Conservation (phyloP, 35 echinoderm and acorn worm genomes). For the Holothuria glaberrima region DNA sequence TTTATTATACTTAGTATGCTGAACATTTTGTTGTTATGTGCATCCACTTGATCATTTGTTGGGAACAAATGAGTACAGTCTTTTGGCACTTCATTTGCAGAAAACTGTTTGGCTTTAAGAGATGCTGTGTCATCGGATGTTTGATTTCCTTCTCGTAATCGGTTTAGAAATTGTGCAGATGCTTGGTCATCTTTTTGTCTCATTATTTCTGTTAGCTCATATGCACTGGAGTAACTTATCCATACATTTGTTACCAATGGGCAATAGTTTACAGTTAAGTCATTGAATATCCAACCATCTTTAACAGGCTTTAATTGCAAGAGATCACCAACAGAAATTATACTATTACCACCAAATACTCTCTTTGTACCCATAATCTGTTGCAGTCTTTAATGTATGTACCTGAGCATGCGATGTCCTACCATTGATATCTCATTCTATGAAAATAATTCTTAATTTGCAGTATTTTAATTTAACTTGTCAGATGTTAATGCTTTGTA, state of each 20-base stretch:
- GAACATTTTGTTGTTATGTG: constrained; percentile 21
- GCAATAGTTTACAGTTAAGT: background rate
- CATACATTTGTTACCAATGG: constrained; percentile 34
- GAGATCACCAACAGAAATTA: constrained; percentile 39
- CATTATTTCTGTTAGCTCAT: constrained; percentile 62
- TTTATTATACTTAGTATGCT: background rate
- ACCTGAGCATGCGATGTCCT: background rate
- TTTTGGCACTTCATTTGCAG: background rate
- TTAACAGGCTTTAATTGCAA: constrained; percentile 50
- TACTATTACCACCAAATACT: constrained; percentile 11
- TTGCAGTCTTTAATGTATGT: constrained; percentile 8
- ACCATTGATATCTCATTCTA: constrained; percentile 57
- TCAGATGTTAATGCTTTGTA: no score
- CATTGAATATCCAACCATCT: constrained; percentile 21
- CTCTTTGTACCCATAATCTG: constrained; percentile 1
- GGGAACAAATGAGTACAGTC: constrained; percentile 34
- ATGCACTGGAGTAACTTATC: constrained; percentile 43
- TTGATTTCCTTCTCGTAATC: constrained; percentile 44
- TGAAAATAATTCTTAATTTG: constrained; percentile 15
- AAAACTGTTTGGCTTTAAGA: no score
- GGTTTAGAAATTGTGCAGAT: constrained; percentile 53
- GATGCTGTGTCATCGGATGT: background rate
- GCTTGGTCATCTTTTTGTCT: constrained; percentile 62
- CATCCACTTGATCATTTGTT: constrained; percentile 44
- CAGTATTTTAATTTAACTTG: no score